phyloP scores from a whole-genome alignment of 2,888 invertebrate genomes.

The Abrostola triplasia region DNA sequence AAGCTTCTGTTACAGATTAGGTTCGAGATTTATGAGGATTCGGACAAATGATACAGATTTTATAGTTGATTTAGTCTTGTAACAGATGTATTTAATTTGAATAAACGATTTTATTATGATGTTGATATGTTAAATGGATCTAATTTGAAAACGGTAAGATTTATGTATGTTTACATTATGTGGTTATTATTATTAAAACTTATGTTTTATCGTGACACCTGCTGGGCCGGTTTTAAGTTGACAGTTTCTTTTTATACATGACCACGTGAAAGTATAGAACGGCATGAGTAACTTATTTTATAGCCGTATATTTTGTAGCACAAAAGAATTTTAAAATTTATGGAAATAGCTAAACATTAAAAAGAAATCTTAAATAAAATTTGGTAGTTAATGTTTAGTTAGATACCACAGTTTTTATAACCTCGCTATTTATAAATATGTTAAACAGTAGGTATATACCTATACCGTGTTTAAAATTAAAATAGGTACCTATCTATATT shows the following conservation, averaged over 20 bases:
- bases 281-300: constrained; percentile 2
- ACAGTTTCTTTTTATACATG: constrained; percentile 6
- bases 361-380: constrained; percentile 24
- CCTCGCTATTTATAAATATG: not conserved
- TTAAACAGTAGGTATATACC: not conserved
- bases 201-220: constrained; percentile 28
- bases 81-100: constrained; percentile 37
- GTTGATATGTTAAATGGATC: constrained; percentile 37
- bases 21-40: constrained; percentile 36
- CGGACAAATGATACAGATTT: constrained; percentile 50
- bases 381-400: constrained; percentile 16
- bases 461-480: not conserved
- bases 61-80: constrained; percentile 31
- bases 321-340: constrained; percentile 33
- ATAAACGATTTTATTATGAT: constrained; percentile 41
- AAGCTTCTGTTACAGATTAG: constrained; percentile 41
- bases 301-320: constrained; percentile 14
- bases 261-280: constrained; percentile 35
- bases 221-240: constrained; percentile 23
- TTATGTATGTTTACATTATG: constrained; percentile 42
- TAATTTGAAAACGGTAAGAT: constrained; percentile 45
- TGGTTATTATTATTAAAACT: constrained; percentile 21
- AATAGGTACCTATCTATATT: not conserved
- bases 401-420: not conserved
- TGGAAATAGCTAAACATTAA: constrained; percentile 31